A percentile compares a stretch with the other conserved stretches of the same genome.
These are phyloP conservation scores for Dolichallabes microphthalmus DNA, from an alignment of 2,113 vertebrate species.

Conservation along the genomic window DNA sequence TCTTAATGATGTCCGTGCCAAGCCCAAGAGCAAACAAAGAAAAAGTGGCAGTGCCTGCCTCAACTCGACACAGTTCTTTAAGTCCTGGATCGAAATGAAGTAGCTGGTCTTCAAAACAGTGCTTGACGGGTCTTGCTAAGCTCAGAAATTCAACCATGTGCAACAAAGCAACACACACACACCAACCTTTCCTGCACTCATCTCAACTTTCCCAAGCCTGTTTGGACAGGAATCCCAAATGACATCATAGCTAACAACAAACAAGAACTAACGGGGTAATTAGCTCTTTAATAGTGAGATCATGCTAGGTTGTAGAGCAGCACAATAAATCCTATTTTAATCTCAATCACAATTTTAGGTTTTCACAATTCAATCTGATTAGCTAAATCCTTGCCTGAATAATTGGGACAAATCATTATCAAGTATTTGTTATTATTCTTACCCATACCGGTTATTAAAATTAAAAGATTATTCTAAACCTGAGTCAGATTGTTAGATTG, in stretches of 20 bases:
- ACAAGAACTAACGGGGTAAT: neutral
- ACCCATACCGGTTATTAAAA: neutral
- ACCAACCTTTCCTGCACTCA: neutral
- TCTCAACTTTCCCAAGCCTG: slow-evolving; percentile 1
- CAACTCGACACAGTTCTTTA: slow-evolving; percentile 23
- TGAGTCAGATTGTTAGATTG: neutral
- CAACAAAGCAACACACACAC: neutral
- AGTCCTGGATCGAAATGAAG: slow-evolving; percentile 26
- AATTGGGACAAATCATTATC: neutral
- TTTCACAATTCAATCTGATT: neutral
- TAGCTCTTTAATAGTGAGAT: neutral
- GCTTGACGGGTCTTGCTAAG: slow-evolving; percentile 37
- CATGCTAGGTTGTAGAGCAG: neutral
- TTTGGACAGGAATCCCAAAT: slow-evolving; percentile 10
- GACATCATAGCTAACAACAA: neutral
- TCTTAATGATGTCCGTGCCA: slow-evolving; percentile 31
- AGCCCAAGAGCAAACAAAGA: slow-evolving; percentile 39
- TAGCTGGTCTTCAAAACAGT: slow-evolving; percentile 28
- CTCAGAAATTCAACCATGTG: neutral
- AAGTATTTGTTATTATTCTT: neutral
- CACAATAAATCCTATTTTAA: neutral
- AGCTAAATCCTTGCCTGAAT: neutral
- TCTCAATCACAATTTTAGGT: neutral
- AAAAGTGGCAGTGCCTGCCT: slow-evolving; percentile 35
- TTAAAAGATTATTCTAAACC: neutral